A percentile compares a stretch with the other conserved stretches of the same genome.
Evolutionary conservation across 2,888 invertebrate species (phyloP).

Genomic region (Ormyrus rosae): DNA sequence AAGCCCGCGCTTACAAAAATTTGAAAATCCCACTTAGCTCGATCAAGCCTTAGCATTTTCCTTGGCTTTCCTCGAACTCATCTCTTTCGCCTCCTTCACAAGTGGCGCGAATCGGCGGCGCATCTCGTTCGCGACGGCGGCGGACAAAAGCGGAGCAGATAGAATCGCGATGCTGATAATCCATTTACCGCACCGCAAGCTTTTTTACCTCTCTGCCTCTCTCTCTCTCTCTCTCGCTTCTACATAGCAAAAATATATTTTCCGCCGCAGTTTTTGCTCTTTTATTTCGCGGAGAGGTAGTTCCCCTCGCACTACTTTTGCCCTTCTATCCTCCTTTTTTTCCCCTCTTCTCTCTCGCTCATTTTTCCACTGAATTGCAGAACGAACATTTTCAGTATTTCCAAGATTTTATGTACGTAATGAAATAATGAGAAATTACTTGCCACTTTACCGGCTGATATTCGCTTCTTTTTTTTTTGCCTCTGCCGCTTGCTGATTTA

Average conservation of each 20-base stretch:
- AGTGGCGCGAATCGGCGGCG: no score
- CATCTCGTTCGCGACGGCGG: no score
- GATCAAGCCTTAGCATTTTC: no score
- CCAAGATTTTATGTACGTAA: conserved; percentile 26
- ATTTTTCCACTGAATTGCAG: conserved; percentile 28
- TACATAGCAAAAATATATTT: conserved; percentile 8
- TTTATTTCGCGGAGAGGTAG: no score
- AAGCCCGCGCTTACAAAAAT: neutral
- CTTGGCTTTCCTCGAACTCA: no score
- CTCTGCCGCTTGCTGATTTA: conserved; percentile 14
- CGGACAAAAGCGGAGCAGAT: no score
- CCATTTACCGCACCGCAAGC: conserved; percentile 56
- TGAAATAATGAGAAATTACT: conserved; percentile 43
- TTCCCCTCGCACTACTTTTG: neutral
- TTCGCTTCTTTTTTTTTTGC: neutral
- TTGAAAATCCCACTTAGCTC: no score
- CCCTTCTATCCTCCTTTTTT: neutral
- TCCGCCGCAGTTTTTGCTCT: neutral
- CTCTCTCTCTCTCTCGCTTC: neutral
- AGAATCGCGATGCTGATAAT: conserved; percentile 60
- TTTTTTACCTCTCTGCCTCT: neutral
- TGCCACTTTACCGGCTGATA: conserved; percentile 24
- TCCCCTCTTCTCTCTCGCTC: neutral
- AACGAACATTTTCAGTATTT: conserved; percentile 27
- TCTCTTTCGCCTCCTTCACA: no score